Evolutionary conservation across 2,113 vertebrate species (phyloP).

Genomic region (Leptosomus discolor): DNA sequence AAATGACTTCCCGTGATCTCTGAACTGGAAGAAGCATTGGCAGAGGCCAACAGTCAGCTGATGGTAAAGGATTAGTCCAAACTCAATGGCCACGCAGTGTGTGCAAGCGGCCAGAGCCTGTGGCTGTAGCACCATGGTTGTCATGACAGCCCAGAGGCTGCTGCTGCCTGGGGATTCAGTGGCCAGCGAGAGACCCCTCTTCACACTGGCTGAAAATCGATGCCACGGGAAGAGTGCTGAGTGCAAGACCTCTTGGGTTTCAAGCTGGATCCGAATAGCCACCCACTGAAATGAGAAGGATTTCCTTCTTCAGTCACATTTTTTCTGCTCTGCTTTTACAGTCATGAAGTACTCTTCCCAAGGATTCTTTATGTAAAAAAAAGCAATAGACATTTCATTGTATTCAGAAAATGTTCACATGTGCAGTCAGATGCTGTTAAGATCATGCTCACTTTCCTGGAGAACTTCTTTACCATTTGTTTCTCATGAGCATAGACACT

Average conservation of each 20-base stretch:
- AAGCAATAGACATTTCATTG: background rate
- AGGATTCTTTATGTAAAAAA: background rate
- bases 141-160: background rate
- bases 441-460: background rate
- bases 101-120: accelerated
- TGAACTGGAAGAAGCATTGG: background rate
- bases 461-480: background rate
- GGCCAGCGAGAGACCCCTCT: background rate
- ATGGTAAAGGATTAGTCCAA: background rate
- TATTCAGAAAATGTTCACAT: background rate
- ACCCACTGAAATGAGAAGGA: background rate
- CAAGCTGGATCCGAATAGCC: background rate
- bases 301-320: background rate
- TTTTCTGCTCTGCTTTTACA: background rate
- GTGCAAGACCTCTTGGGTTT: background rate
- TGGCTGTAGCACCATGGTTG: background rate
- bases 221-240: accelerated
- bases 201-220: background rate
- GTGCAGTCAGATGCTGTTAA: background rate
- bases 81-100: background rate
- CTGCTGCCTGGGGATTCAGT: background rate
- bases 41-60: background rate
- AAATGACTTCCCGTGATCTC: background rate
- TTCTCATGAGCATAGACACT: background rate
- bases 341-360: background rate